Evolutionary conservation across 1,140 invertebrate genomes (phyloP).

Genomic region (Sesamia nonagrioides): DNA sequence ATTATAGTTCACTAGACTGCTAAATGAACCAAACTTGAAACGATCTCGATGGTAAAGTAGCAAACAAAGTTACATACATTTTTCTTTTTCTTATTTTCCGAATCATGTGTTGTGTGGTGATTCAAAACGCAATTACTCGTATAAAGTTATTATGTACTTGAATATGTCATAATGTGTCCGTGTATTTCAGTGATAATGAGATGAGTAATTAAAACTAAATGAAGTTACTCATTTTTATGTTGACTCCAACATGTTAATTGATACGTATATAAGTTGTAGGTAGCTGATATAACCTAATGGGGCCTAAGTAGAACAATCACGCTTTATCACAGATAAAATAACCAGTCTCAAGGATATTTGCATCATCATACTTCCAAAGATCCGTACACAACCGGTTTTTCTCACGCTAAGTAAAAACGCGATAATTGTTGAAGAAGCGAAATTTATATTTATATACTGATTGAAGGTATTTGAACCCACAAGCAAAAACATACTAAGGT

Average conservation of each 20-base stretch:
- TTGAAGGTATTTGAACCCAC: not conserved
- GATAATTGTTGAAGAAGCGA: constrained; percentile 4
- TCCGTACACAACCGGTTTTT: constrained; percentile 56
- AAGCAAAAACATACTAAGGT: not conserved
- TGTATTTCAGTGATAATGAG: too few relatives aligned
- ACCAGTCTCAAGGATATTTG: constrained; percentile 66
- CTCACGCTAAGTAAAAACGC: constrained; percentile 3
- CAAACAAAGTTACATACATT: not conserved
- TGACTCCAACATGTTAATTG: not conserved
- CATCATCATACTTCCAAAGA: constrained; percentile 43
- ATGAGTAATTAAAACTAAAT: not conserved
- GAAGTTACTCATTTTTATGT: not conserved
- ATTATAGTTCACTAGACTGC: not conserved
- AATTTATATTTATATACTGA: not conserved
- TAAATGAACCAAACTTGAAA: not conserved
- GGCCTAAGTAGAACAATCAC: constrained; percentile 37
- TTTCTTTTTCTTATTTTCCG: not conserved
- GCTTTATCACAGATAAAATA: constrained; percentile 47
- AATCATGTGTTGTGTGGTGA: not conserved
- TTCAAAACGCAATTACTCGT: not conserved
- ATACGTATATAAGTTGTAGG: not conserved
- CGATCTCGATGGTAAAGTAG: not conserved
- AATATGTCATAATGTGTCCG: too few relatives aligned
- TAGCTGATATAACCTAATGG: constrained; percentile 30
- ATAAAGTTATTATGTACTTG: too few relatives aligned